Base-by-base conservation (phyloP, 2,113 vertebrate species). In the Epinephelus lanceolatus region DNA sequence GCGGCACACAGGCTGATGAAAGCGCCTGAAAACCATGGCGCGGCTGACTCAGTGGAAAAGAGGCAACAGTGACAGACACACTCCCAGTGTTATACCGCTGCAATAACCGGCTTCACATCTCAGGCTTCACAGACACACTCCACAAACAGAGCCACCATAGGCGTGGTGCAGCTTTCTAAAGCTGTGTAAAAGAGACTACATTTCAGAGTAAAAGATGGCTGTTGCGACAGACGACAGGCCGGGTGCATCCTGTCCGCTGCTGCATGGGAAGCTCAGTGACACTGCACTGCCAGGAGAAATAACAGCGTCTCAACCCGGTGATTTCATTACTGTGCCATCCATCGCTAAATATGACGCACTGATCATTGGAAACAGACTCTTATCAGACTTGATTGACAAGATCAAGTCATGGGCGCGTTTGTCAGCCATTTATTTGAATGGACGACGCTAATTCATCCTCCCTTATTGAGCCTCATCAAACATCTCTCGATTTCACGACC, bases 131-230 rank as follows among this genome's bases (percentile, higher is more conserved):
- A 45, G 11, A 6, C n/a, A 45, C 42, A 6, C n/a, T 10, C 30
- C 5, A 60, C 19, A 25, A 5, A 27, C 66, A 27, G 12, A 37
- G 0, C 27, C 27, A 1, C 4, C 3, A 49, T 3, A 37, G 55
- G 25, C 42, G 25, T 14, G 55, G 18, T 61, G 30, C 45, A 1
- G n/a, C 15, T 51, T 14, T 13, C 27, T 37, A 15, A 14, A 19
- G 45, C 17, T 52, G n/a, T 2, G 4, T 10, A 3, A 10, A 6
- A 11, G 21, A 19, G 21, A 19, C 8, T 14, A 9, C 3, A 17
- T 13, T 12, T 8, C n/a, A 3, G 19, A 13, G 42, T 3, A 37
- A 77, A 61, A 86, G 59, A 78, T 75, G 65, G 59, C 80, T 83
- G 76, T 51, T 59, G 25, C 17, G 51, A 9, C 33, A 27, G 19